phyloP scores from a whole-genome alignment of 2,888 invertebrate genomes.

The Caenorhabditis macrosperma region DNA sequence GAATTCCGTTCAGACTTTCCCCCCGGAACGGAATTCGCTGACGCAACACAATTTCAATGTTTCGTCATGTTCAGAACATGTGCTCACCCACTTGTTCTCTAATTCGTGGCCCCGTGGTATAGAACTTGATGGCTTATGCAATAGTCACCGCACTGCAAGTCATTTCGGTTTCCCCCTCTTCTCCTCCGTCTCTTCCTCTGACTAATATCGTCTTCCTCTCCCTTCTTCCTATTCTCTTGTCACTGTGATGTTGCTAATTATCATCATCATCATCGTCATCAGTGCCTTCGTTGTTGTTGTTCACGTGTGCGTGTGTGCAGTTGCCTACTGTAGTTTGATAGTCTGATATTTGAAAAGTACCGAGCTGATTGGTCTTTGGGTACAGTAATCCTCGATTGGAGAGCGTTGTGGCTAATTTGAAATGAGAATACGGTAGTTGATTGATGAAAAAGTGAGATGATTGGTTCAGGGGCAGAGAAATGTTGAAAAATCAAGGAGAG shows the following conservation, averaged over 20 bases:
- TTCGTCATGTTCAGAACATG: too few species aligned
- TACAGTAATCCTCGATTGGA: neutral
- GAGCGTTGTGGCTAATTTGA: too few species aligned
- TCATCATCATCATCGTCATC: neutral
- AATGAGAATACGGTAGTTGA: too few species aligned
- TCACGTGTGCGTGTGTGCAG: neutral
- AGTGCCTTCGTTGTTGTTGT: neutral
- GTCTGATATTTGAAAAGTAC: neutral
- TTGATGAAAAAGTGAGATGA: too few species aligned
- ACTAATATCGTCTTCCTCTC: slow-evolving; percentile 6
- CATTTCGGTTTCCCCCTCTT: slow-evolving; percentile 2
- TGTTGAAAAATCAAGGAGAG: too few species aligned
- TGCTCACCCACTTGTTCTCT: neutral
- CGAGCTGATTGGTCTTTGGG: neutral
- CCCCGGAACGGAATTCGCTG: too few species aligned
- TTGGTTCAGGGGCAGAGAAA: too few species aligned
- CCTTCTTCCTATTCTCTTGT: slow-evolving; percentile 6
- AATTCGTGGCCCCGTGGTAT: neutral
- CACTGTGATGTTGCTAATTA: slow-evolving; percentile 1
- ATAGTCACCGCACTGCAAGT: slow-evolving; percentile 28
- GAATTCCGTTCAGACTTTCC: too few species aligned
- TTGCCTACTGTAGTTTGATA: neutral
- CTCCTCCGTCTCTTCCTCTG: slow-evolving; percentile 12
- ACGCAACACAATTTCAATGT: too few species aligned
- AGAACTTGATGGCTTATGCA: slow-evolving; percentile 51